Conservation (phyloP, 2,113 vertebrate species). For the Notiomystis cincta region DNA sequence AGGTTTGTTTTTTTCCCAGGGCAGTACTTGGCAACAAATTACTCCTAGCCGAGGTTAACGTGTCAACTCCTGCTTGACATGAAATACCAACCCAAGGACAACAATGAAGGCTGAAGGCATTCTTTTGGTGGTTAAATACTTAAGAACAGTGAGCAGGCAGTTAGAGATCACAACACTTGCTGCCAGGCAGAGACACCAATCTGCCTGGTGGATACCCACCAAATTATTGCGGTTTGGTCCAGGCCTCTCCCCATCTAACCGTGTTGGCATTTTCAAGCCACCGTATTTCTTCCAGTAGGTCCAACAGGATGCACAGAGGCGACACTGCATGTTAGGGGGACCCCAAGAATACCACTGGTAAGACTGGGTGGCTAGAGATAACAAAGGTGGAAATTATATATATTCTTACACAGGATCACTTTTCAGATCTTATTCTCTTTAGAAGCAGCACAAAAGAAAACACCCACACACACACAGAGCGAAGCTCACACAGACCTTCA, state of each 20-base stretch:
- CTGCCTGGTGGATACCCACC: conserved; percentile 70
- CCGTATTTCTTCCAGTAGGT: conserved; percentile 99
- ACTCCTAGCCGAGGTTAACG: rapidly evolving
- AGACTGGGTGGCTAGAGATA: conserved; percentile 88
- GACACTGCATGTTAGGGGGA: conserved; percentile 98
- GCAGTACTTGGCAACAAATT: background rate
- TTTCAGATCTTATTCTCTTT: conserved; percentile 41
- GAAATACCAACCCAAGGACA: background rate
- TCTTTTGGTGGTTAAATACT: background rate
- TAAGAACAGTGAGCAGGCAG: background rate
- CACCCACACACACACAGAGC: background rate
- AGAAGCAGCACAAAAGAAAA: conserved; percentile 34
- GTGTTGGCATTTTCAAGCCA: conserved; percentile 97
- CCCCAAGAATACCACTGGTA: conserved; percentile 99
- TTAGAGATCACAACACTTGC: too few species aligned
- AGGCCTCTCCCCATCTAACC: conserved; percentile 92
- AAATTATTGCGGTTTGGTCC: conserved; percentile 92
- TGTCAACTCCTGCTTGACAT: background rate
- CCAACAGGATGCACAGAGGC: conserved; percentile 96
- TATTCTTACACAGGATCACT: conserved; percentile 70
- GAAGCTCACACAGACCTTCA: background rate
- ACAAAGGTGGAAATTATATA: conserved; percentile 76
- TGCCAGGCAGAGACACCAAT: background rate
- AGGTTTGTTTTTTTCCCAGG: background rate
- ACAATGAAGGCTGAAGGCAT: background rate